phyloP scores from a whole-genome alignment of 2,797 vertebrate species.

The Pelodytes ibericus region DNA sequence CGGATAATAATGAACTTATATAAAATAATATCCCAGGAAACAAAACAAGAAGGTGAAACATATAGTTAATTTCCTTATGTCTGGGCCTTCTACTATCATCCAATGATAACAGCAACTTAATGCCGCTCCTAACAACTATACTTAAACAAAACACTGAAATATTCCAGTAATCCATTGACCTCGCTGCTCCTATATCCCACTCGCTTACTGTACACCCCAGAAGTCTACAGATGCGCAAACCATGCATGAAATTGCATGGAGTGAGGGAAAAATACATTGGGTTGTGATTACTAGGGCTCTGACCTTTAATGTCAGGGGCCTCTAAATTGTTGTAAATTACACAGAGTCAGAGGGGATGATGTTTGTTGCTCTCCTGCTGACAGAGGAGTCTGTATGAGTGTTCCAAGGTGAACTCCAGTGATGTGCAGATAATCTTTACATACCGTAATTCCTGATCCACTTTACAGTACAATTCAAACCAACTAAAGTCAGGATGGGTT shows the following conservation, averaged over 20 bases:
- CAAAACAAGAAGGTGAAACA: not conserved
- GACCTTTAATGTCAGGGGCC: constrained; percentile 48
- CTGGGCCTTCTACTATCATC: not conserved
- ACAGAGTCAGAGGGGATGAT: constrained; percentile 6
- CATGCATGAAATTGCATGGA: constrained; percentile 53
- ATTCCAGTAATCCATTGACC: constrained; percentile 38
- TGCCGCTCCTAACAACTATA: constrained; percentile 11
- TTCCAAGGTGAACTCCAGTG: constrained; percentile 10
- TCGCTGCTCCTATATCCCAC: constrained; percentile 6
- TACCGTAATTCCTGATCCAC: too few species aligned
- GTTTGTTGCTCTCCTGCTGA: constrained; percentile 21
- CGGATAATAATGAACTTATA: too few species aligned
- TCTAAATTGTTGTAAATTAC: constrained; percentile 51
- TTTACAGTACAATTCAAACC: too few species aligned
- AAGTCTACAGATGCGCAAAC: constrained; percentile 34
- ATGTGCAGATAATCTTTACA: not conserved
- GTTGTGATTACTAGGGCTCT: constrained; percentile 52
- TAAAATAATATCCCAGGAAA: too few species aligned
- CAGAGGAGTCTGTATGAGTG: not conserved
- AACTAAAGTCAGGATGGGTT: too few species aligned
- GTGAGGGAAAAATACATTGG: constrained; percentile 42
- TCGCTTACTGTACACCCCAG: constrained; percentile 30
- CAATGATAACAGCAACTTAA: constrained; percentile 6
- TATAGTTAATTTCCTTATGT: not conserved
- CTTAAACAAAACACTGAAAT: constrained; percentile 11